A percentile compares a stretch with the other conserved stretches of the same genome.
Conservation (phyloP, 2,797 vertebrate genomes). For the Etheostoma nigrum region DNA sequence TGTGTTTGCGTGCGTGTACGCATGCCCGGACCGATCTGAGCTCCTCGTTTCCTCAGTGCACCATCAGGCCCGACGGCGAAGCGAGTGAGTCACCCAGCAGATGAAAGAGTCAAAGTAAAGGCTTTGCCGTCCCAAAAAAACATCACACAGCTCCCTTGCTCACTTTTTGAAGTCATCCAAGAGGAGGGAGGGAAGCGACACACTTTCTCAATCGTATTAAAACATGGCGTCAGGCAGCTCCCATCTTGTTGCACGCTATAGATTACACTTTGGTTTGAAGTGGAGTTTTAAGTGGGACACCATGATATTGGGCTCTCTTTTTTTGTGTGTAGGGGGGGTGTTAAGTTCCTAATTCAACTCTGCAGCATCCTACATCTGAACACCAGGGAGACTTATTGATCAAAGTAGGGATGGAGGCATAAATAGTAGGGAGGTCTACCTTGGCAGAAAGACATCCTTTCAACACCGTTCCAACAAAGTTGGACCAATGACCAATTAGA, state of each 20-base stretch:
- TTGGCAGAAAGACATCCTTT: conserved; percentile 29
- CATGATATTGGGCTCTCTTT: conserved; percentile 58
- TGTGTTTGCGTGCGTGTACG: conserved; percentile 45
- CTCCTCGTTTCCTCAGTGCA: conserved; percentile 66
- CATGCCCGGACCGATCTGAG: conserved; percentile 62
- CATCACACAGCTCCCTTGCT: conserved; percentile 80
- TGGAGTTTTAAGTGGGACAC: conserved; percentile 81
- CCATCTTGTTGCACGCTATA: conserved; percentile 76
- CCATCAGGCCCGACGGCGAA: conserved; percentile 70
- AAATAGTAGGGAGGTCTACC: conserved; percentile 36
- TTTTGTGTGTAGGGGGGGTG: neutral
- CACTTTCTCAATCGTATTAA: conserved; percentile 83
- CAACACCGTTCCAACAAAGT: conserved; percentile 20
- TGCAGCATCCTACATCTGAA: conserved; percentile 49
- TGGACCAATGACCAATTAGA: conserved; percentile 2
- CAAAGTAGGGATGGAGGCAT: conserved; percentile 48
- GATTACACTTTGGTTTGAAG: conserved; percentile 80
- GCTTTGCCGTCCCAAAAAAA: conserved; percentile 79
- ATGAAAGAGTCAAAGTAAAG: conserved; percentile 84
- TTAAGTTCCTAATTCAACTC: conserved; percentile 56
- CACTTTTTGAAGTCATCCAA: conserved; percentile 82
- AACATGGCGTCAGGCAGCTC: conserved; percentile 80
- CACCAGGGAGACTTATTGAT: conserved; percentile 61
- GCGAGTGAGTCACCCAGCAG: conserved; percentile 77
- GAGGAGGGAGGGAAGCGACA: conserved; percentile 80